phyloP scores from a whole-genome alignment of 2,113 vertebrate species.

The Apodemus speciosus region DNA sequence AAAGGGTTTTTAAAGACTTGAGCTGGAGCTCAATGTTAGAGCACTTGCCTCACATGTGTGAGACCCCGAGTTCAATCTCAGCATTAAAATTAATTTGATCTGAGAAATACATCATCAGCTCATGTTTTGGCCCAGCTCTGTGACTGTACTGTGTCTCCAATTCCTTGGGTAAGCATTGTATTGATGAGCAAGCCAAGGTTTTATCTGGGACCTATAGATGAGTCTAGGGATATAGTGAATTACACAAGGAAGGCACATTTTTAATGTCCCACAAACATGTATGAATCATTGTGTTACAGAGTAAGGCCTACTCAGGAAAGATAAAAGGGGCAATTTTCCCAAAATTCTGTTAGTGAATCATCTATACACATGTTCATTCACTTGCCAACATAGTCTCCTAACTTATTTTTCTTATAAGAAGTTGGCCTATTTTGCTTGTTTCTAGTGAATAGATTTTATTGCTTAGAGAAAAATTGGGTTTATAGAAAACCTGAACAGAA shows the following conservation, averaged over 20 bases:
- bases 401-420: neutral
- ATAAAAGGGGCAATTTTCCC: neutral
- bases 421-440: neutral
- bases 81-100: neutral
- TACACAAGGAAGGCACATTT: neutral
- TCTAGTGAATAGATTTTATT: slow-evolving; percentile 31
- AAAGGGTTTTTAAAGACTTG: neutral
- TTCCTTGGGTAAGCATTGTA: neutral
- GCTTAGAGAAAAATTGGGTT: neutral
- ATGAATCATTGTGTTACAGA: neutral
- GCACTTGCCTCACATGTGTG: neutral
- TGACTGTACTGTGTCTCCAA: neutral
- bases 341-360: neutral
- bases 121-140: neutral
- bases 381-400: slow-evolving; percentile 2
- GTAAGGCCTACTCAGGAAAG: neutral
- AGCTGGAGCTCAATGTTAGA: neutral
- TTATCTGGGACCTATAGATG: neutral
- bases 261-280: slow-evolving; percentile 2
- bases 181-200: neutral
- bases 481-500: slow-evolving; percentile 22
- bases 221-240: neutral
- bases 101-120: neutral
- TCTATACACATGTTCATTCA: neutral
- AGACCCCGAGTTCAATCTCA: neutral